A percentile compares a stretch with the other conserved stretches of the same genome.
Conservation (phyloP, 2,113 vertebrate genomes). For the Scartelaos histophorus region DNA sequence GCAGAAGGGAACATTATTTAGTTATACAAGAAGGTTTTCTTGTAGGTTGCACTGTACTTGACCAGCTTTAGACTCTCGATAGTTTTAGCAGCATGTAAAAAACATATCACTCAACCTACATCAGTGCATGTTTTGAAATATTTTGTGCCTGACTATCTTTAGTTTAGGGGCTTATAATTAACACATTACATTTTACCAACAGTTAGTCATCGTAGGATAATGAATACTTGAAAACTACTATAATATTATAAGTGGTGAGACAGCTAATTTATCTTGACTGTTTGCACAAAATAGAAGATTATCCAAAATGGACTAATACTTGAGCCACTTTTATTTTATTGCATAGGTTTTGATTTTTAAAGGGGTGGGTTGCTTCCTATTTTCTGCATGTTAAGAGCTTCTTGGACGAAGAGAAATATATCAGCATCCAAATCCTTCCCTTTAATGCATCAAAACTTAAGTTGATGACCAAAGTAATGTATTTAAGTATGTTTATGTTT, state of each 20-base stretch:
- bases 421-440: constrained; percentile 24
- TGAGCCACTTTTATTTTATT: constrained; percentile 21
- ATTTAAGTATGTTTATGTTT: constrained; percentile 40
- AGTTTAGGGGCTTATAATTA: constrained; percentile 37
- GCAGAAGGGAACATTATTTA: constrained; percentile 22
- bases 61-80: constrained; percentile 29
- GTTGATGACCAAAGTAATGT: constrained; percentile 71
- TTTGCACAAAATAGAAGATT: constrained; percentile 46
- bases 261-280: constrained; percentile 32
- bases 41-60: constrained; percentile 34
- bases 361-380: constrained; percentile 13
- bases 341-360: constrained; percentile 17
- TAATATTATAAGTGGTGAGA: constrained; percentile 25
- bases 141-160: constrained; percentile 60
- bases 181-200: constrained; percentile 33
- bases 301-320: constrained; percentile 32
- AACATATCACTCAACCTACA: constrained; percentile 31
- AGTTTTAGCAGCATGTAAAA: constrained; percentile 60
- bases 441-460: constrained; percentile 40
- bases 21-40: constrained; percentile 13
- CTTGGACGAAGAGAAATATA: not conserved
- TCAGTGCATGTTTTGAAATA: constrained; percentile 62
- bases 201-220: constrained; percentile 28
- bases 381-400: constrained; percentile 17
- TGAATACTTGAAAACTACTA: constrained; percentile 32